Evolutionary conservation across 1,140 invertebrate genomes (phyloP), one percentile per base, ranked within the genome.

Genomic region (Lordiphosa mommai): DNA sequence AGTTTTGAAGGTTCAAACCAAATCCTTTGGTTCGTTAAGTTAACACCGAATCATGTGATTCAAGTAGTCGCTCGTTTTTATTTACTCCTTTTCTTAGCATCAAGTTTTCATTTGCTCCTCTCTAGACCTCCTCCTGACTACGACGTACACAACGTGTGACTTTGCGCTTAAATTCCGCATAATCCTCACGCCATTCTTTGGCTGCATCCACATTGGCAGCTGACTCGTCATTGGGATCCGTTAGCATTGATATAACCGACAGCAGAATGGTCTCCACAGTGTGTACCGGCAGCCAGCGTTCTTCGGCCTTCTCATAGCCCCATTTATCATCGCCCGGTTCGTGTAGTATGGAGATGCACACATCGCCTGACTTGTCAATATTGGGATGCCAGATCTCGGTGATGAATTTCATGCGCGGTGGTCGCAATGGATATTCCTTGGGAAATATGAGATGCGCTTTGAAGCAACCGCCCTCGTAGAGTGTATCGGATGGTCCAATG

Each of bases 361-460:
- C 98, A 91, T 98, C 96, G 58, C 98, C 98, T 4, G 71, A 50
- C 91, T 97, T 97, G 89, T 98, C 97, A 92, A 99, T 99, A 91
- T 99, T 99, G 68, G 98, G 98, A 93, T 99, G 98, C 97, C 97
- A 99, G 90, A 99, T 99, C 92, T 99, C 97, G 86, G 97, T 98
- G 60, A 99, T 95, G 92, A 99, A 99, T 92, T 97, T 98, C 97
- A 99, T 99, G 91, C 97, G 95, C 72, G 98, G 98, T 80, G 98
- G 98, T 90, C 96, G 95, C 74, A 98, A 91, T 84, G 98, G 98
- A 91, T 99, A 99, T 90, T 99, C 98, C 91, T 97, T 96, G 68
- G 98, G 98, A 91, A 99, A 99, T 89, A 95, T 93, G 89, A 99
- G 92, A 89, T 97, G 97, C 55, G 91, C 91, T 92, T 99, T 99